phyloP scores from a whole-genome alignment of 2,797 vertebrate genomes.

The Cyprinodon diabolis region DNA sequence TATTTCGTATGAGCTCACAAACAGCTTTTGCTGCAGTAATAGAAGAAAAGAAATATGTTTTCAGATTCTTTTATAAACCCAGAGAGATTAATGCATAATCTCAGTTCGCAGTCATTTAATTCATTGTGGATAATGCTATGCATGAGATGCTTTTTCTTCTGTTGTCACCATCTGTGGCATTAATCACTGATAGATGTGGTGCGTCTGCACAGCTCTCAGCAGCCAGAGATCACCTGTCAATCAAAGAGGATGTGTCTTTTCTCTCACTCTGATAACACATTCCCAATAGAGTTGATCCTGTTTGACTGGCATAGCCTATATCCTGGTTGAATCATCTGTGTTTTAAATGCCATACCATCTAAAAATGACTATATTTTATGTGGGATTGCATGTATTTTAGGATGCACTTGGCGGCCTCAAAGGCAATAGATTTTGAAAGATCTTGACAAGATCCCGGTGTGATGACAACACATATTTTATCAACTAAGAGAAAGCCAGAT shows the following conservation, averaged over 20 bases:
- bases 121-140: slow-evolving; percentile 19
- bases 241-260: slow-evolving; percentile 40
- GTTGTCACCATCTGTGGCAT: slow-evolving; percentile 66
- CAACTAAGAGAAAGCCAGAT: neutral
- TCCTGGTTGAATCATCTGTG: neutral
- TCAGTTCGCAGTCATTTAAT: neutral
- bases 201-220: slow-evolving; percentile 40
- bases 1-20: neutral
- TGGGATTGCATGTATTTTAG: neutral
- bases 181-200: slow-evolving; percentile 42
- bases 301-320: neutral
- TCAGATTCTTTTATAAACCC: slow-evolving; percentile 11
- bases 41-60: neutral
- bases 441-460: neutral
- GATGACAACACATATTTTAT: neutral
- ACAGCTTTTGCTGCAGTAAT: neutral
- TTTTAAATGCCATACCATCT: neutral
- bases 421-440: slow-evolving; percentile 1
- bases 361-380: neutral
- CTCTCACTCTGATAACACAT: slow-evolving; percentile 19
- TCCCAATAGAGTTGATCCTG: slow-evolving; percentile 13
- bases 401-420: neutral
- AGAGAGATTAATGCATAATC: neutral
- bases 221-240: slow-evolving; percentile 57
- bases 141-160: slow-evolving; percentile 14